Conservation (phyloP, 2,888 invertebrate genomes). For the Polylopha cassiicola region DNA sequence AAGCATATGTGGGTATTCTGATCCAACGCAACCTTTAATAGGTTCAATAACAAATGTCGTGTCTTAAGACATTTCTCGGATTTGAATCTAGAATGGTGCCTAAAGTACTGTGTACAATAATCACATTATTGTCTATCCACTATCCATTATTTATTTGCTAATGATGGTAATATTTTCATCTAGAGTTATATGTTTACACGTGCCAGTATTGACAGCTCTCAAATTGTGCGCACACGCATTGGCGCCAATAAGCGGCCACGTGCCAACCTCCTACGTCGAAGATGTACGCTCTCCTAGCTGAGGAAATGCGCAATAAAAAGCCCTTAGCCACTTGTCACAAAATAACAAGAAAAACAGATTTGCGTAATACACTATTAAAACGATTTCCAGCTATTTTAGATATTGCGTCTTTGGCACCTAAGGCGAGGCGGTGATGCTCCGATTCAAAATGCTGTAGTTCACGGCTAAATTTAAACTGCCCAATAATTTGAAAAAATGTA, state of each 20-base stretch:
- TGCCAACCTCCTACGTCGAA: slow-evolving; percentile 50
- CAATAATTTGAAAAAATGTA: slow-evolving; percentile 12
- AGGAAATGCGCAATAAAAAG: slow-evolving; percentile 57
- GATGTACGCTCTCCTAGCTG: slow-evolving; percentile 30
- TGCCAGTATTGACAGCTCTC: slow-evolving; percentile 46
- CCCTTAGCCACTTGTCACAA: slow-evolving; percentile 31
- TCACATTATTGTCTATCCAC: not conserved
- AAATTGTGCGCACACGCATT: slow-evolving; percentile 38
- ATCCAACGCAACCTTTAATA: too few species aligned
- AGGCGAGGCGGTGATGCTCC: slow-evolving; percentile 35
- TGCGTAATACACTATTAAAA: slow-evolving; percentile 48
- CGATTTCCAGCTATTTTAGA: slow-evolving; percentile 59
- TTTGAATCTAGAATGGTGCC: too few species aligned
- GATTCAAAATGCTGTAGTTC: slow-evolving; percentile 32
- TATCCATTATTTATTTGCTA: slow-evolving; percentile 7
- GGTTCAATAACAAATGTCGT: too few species aligned
- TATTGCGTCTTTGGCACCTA: slow-evolving; percentile 63
- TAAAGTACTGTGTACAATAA: not conserved
- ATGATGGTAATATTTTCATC: slow-evolving; percentile 7
- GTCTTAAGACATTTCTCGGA: too few species aligned
- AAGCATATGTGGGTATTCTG: too few species aligned
- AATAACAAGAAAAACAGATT: slow-evolving; percentile 42
- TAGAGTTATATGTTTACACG: slow-evolving; percentile 33
- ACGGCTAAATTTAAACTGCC: slow-evolving; percentile 14
- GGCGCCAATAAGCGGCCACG: slow-evolving; percentile 50